Evolutionary conservation across 2,797 vertebrate species (phyloP).

Genomic region (Miichthys miiuy): DNA sequence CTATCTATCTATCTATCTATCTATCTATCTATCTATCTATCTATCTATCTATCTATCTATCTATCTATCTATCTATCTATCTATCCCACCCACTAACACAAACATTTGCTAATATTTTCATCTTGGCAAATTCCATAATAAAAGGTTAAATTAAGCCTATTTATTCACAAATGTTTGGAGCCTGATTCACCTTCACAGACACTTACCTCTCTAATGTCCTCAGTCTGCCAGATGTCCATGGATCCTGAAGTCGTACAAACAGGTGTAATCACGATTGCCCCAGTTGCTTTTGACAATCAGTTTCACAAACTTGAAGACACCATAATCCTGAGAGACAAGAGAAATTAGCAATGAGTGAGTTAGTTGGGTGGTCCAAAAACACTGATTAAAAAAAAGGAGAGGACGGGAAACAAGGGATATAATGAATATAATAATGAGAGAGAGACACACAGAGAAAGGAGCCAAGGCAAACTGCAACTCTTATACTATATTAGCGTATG

Average conservation of each 20-base stretch:
- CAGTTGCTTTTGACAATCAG: constrained; percentile 30
- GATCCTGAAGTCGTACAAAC: constrained; percentile 28
- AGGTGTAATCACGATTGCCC: not conserved
- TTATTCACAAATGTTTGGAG: not conserved
- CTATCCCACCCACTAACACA: not conserved
- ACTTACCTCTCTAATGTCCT: not conserved
- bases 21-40: too few relatives aligned
- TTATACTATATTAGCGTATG: not conserved
- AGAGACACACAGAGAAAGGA: not conserved
- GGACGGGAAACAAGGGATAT: too few relatives aligned
- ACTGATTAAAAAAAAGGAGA: not conserved
- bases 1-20: too few relatives aligned
- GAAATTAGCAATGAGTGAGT: not conserved
- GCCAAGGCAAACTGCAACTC: too few relatives aligned
- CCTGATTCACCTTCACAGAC: not conserved
- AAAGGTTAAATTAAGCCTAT: not conserved
- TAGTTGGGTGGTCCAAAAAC: not conserved
- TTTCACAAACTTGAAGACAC: not conserved
- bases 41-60: too few relatives aligned
- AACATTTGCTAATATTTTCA: not conserved
- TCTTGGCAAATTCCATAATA: not conserved
- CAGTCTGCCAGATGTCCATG: constrained; percentile 6
- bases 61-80: too few relatives aligned
- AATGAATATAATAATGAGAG: not conserved
- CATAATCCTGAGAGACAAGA: constrained; percentile 1